Evolutionary conservation across 2,113 vertebrate species (phyloP).

Genomic region (Dromas ardeola): DNA sequence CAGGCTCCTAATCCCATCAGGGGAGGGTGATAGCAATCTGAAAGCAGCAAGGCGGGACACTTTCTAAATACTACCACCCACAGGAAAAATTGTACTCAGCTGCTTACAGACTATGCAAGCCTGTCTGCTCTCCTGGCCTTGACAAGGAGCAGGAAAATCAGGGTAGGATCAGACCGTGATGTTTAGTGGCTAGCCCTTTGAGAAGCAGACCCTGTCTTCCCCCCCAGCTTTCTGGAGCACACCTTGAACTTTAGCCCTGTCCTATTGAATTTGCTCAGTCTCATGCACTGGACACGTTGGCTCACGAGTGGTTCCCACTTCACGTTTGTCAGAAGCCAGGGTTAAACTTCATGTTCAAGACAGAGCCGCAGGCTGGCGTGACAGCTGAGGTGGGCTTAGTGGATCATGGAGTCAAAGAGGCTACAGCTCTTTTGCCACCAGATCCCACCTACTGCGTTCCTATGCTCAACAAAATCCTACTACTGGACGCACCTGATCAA

Average conservation of each 20-base stretch:
- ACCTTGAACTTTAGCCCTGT: not conserved
- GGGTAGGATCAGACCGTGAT: not conserved
- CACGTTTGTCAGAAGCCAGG: not conserved
- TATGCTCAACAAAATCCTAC: not conserved
- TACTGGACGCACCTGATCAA: not conserved
- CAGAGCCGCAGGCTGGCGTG: not conserved
- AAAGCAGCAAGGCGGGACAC: not conserved
- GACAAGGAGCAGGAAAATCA: not conserved
- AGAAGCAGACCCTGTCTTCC: not conserved
- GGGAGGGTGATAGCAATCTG: slow-evolving; percentile 23
- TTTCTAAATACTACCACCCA: slow-evolving; percentile 48
- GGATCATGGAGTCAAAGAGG: not conserved
- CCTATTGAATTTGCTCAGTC: not conserved
- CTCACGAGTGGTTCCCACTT: not conserved
- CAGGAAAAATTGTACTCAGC: slow-evolving; percentile 13
- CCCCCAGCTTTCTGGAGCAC: not conserved
- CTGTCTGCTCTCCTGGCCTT: not conserved
- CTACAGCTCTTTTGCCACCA: not conserved
- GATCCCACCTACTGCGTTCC: not conserved
- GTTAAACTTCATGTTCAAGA: not conserved
- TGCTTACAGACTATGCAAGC: not conserved
- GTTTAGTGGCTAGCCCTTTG: not conserved
- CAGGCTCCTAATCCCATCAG: slow-evolving; percentile 25
- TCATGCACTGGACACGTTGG: fast-evolving
- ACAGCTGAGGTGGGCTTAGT: not conserved